These are phyloP conservation scores for Mormyrus lacerda DNA, from an alignment of 2,113 vertebrate species.

Conservation along the genomic window DNA sequence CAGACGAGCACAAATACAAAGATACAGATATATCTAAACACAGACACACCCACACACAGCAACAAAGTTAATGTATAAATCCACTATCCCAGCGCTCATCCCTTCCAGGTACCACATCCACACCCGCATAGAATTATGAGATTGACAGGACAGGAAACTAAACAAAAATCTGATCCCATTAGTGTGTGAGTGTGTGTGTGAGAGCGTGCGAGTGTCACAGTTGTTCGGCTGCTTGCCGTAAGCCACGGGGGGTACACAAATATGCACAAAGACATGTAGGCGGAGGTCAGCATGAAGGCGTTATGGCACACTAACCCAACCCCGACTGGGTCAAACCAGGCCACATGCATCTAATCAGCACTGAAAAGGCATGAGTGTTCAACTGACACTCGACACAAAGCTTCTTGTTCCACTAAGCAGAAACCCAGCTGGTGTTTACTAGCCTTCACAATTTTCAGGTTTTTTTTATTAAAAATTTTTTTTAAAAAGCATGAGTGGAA, in stretches of 20 bases:
- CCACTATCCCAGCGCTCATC: neutral
- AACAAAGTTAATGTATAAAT: neutral
- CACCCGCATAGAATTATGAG: neutral
- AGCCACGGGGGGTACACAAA: neutral
- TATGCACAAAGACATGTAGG: neutral
- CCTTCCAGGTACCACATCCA: neutral
- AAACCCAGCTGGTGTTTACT: neutral
- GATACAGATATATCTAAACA: slow-evolving; percentile 22
- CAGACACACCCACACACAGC: slow-evolving; percentile 10
- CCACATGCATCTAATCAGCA: neutral
- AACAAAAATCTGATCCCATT: neutral
- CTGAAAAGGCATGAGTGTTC: neutral
- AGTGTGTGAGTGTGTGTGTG: neutral
- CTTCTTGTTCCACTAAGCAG: slow-evolving; percentile 7
- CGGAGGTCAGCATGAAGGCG: neutral
- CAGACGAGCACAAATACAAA: slow-evolving; percentile 21
- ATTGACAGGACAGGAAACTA: neutral
- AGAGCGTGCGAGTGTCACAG: neutral
- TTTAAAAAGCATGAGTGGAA: neutral
- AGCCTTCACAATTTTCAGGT: neutral
- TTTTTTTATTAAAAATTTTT: neutral
- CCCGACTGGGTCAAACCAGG: neutral
- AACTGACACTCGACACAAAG: neutral
- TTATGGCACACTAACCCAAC: neutral
- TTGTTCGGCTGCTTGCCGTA: neutral